These are phyloP conservation scores for Lipophrys pholis DNA, from an alignment of 2,113 vertebrate species.

Conservation along the genomic window DNA sequence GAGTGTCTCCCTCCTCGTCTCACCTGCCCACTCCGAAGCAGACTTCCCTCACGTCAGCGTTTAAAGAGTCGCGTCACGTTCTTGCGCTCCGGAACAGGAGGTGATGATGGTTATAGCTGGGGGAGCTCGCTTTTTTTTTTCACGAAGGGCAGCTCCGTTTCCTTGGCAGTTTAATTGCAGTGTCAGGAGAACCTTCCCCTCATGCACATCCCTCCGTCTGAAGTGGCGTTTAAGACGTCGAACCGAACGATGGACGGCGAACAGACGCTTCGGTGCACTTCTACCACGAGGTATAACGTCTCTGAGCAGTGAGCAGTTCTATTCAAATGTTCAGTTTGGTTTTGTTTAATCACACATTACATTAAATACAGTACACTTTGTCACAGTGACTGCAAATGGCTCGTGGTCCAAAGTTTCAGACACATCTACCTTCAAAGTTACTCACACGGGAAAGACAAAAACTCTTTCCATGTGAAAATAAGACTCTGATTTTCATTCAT, in stretches of 20 bases:
- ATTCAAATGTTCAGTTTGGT: too few species aligned
- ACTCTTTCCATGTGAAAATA: too few species aligned
- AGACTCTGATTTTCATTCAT: too few species aligned
- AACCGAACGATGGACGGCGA: neutral
- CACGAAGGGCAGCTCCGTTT: neutral
- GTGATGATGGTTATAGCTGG: slow-evolving; percentile 3
- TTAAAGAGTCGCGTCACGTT: slow-evolving; percentile 13
- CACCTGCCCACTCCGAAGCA: neutral
- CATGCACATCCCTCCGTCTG: neutral
- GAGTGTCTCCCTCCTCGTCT: neutral
- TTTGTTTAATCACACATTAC: too few species aligned
- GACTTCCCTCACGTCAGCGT: neutral
- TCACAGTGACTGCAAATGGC: too few species aligned
- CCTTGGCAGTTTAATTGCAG: slow-evolving; percentile 13
- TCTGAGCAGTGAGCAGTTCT: too few species aligned
- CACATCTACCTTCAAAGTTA: too few species aligned
- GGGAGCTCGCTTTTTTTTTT: slow-evolving; percentile 2
- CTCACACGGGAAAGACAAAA: too few species aligned
- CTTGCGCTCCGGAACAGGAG: slow-evolving; percentile 17
- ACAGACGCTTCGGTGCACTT: neutral
- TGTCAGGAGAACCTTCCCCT: slow-evolving; percentile 7
- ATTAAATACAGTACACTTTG: too few species aligned
- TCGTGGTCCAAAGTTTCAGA: too few species aligned
- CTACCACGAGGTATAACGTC: neutral
- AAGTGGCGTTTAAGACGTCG: neutral